phyloP scores from a whole-genome alignment of 2,888 invertebrate genomes.

The Temnothorax rugatulus region DNA sequence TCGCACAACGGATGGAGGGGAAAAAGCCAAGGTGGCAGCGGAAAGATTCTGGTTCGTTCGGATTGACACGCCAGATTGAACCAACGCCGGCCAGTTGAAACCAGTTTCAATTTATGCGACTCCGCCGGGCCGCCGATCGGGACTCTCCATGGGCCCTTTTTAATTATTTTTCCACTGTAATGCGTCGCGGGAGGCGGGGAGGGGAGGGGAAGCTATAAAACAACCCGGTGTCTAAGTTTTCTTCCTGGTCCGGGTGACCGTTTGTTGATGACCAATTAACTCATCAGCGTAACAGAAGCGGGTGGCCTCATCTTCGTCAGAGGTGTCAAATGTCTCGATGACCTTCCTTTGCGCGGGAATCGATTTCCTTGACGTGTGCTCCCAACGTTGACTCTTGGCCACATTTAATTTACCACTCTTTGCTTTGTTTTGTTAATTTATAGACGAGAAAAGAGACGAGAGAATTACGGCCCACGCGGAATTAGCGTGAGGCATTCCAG shows the following conservation, averaged over 20 bases:
- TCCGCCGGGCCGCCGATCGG: conserved; percentile 62
- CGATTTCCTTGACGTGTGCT: not conserved
- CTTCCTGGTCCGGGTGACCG: conserved; percentile 43
- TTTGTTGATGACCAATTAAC: conserved; percentile 73
- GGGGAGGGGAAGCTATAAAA: conserved; percentile 11
- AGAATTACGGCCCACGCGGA: not conserved
- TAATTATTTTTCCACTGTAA: conserved; percentile 74
- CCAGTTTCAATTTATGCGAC: conserved; percentile 83
- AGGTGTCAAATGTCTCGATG: conserved; percentile 62
- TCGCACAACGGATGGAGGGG: not conserved
- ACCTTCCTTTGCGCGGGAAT: not conserved
- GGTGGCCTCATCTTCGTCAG: conserved; percentile 13
- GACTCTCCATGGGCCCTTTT: conserved; percentile 68
- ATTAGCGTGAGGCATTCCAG: not conserved
- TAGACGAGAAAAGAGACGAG: not conserved
- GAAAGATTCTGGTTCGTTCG: conserved; percentile 41
- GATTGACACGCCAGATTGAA: conserved; percentile 72
- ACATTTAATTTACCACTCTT: not conserved
- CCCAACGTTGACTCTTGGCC: not conserved
- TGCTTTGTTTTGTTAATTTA: conserved; percentile 3
- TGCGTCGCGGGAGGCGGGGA: not conserved
- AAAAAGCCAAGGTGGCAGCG: conserved; percentile 33
- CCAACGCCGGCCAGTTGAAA: conserved; percentile 79
- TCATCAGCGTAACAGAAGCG: conserved; percentile 65
- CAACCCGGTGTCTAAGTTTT: conserved; percentile 14